These are phyloP conservation scores for Timandra comae DNA, from an alignment of 2,888 invertebrate species.

Conservation along the genomic window DNA sequence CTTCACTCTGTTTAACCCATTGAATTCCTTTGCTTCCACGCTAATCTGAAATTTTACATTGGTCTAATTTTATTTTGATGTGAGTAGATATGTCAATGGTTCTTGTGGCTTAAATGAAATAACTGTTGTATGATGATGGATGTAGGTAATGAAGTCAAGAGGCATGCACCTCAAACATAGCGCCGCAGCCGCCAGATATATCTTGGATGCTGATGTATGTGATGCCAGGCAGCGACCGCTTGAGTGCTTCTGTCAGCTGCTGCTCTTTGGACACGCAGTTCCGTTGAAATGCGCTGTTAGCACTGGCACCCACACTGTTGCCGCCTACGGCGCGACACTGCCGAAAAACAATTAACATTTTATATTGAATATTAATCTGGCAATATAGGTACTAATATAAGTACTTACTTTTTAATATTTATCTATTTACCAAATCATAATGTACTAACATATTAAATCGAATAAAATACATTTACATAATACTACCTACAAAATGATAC, in stretches of 20 bases:
- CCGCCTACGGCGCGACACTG: constrained; percentile 39
- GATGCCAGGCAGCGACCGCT: constrained; percentile 77
- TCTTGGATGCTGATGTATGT: constrained; percentile 81
- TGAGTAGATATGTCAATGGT: neutral
- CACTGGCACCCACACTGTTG: constrained; percentile 16
- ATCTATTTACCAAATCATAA: too few relatives aligned
- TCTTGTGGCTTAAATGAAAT: constrained; percentile 4
- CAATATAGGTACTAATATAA: too few relatives aligned
- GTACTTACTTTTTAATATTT: too few relatives aligned
- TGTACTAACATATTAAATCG: too few relatives aligned
- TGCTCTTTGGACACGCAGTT: constrained; percentile 57
- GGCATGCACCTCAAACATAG: constrained; percentile 87
- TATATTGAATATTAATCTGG: too few relatives aligned
- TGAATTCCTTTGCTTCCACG: constrained; percentile 82
- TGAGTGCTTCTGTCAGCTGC: constrained; percentile 47
- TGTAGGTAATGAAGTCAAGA: too few relatives aligned
- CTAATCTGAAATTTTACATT: constrained; percentile 50
- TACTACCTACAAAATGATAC: too few relatives aligned
- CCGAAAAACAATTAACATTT: constrained; percentile 1
- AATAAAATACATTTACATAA: too few relatives aligned
- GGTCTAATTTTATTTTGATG: neutral
- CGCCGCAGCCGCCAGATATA: constrained; percentile 88
- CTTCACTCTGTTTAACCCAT: constrained; percentile 81
- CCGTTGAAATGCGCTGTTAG: constrained; percentile 42
- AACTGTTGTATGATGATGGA: too few relatives aligned